Evolutionary conservation across 2,888 invertebrate species (phyloP), one percentile per base, ranked within the genome.

Genomic region (Eristalinus aeneus): DNA sequence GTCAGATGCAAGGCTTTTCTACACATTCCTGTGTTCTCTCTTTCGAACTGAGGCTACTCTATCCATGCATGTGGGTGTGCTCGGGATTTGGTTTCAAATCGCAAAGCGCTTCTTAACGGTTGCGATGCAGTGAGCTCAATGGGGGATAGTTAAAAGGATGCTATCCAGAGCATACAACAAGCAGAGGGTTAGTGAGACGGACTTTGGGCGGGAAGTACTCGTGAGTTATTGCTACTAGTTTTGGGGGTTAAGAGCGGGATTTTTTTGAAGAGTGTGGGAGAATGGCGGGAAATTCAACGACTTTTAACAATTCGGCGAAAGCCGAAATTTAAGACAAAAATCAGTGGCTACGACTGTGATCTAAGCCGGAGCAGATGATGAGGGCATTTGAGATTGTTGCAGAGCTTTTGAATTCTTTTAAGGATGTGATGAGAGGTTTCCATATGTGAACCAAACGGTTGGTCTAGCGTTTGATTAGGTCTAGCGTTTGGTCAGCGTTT

Each of bases 41-140:
- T 34, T 11, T 39, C 39, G 64, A 39, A 39, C 27, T 27, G 39
- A 64, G 39, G 20, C 39, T 64, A 68, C 56, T 32, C 56, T 23
- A 68, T 16, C 36, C 69, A 71, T 71, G 69, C 69, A 39, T 36
- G 34, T 69, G 56, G 32, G 32, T n/a, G 56, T 20, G 69, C 58
- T 69, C n/a, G 8, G 4, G 22, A 11, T 10, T 10, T 46, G n/a
- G 10, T 32, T 12, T 34, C 11, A 12, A 27, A 27, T n/a, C 8
- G n/a, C 6, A 12, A 64, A 8, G 23, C 11, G 46, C 8, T 46
- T 16, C n/a, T 16, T 16, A 4, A 16, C 16, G 46, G n/a, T n/a
- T 5, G n/a, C 46, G 46, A 46, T 46, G 46, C 46, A 16, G 46
- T 46, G 46, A 0, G 16, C 27, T 8, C n/a, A 16, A n/a, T 0